Evolutionary conservation across 2,797 vertebrate genomes (phyloP), one percentile per base, ranked within the genome.

Genomic region (Hippoglossus hippoglossus): DNA sequence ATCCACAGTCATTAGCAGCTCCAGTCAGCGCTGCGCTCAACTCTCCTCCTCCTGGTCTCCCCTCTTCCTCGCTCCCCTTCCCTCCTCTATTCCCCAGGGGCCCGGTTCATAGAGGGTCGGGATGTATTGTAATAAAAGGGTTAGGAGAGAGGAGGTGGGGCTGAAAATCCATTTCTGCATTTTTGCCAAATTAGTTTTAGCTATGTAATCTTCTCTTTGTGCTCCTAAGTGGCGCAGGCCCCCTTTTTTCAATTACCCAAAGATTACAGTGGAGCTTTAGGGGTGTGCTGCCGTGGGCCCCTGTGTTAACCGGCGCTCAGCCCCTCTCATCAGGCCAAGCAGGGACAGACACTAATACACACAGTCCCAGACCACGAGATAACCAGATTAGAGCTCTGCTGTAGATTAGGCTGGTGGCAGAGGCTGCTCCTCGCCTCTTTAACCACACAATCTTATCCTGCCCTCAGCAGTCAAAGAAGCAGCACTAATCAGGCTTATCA

Each of bases 141-240:
- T 83, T 87, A 79, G 84, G 77, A 75, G 79, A 81, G 75, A 89
- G 80, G 84, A 86, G 89, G 91, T 82, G 91, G 89, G 84, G 80
- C 83, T 80, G 89, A 93, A 95, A 95, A 94, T 94, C 94, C 88
- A 95, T 95, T 94, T 94, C 91, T 92, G 84, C 87, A 91, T 94
- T 93, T 94, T 94, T 91, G 88, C 92, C 91, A 95, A 95, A 95
- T 95, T 93, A 94, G 94, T 93, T 94, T 94, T 93, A 93, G 93
- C 93, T 92, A 93, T 94, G 94, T 95, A 95, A 95, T 95, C 94
- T 94, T 93, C 91, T 94, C 93, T 95, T 95, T 95, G 93, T 95
- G 93, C 87, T 92, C 82, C 90, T 94, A 95, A 95, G 93, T 95
- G 94, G 92, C 47, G 80, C 92, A 92, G 91, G 88, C 85, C 91